Base-by-base conservation (phyloP, 2,113 vertebrate species). In the Coreoperca whiteheadi region DNA sequence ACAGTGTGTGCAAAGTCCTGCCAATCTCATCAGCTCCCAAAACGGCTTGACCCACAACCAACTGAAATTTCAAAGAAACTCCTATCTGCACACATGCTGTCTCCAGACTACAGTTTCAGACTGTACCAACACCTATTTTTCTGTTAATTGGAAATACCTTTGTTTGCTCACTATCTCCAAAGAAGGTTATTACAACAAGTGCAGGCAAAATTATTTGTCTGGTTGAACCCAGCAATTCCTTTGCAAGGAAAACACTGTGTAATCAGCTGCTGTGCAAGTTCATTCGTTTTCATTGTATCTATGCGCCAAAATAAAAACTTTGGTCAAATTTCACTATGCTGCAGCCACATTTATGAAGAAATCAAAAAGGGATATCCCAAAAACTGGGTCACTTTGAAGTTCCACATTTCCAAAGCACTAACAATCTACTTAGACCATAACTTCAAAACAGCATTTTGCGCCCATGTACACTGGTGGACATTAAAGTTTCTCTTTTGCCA, bases 301-400 rank as follows among this genome's bases (percentile, higher is more conserved):
- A 75, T 83, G 51, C 74, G 25, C 7, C 28, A 56, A 84, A 87
- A 88, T 91, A 84, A 90, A 81, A 81, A 87, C 79, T 89, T 81
- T 82, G 70, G 74, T 84, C 63, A 70, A 75, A 85, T 80, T 88
- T 70, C 83, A 73, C 75, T 74, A 34, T 77, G 82, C 82, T 80
- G 78, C 87, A 79, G 79, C 79, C 77, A 87, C 65, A 56, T 90
- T 82, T 81, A 85, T 88, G 86, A 87, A 79, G 83, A 90, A 90
- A 79, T 85, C 75, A 87, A 81, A 74, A 89, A 79, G 70, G 54
- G 65, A 63, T 32, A 70, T 77, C 39, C 3, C 11, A 81, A 85
- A 86, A 94, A 93, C 84, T 94, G 87, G 93, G 93, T 94, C 91
- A 91, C 90, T 92, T 92, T 93, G 86, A 92, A 90, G 87, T 87